phyloP scores from a whole-genome alignment of 2,888 invertebrate species.

The Drosophila cracens region DNA sequence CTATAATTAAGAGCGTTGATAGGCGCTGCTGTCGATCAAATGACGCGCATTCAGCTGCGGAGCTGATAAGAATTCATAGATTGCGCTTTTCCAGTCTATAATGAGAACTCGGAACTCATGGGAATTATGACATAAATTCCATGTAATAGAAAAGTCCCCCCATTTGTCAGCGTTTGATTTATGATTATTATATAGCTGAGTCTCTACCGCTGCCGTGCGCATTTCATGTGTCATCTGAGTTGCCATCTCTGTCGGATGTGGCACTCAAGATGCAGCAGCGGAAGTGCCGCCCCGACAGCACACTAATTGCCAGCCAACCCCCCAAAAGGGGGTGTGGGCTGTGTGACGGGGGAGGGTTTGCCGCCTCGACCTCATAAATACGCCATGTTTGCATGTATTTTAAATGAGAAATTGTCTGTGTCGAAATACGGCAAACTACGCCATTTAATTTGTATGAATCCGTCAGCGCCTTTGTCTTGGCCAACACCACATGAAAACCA shows the following conservation, averaged over 20 bases:
- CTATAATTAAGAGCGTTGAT: constrained; percentile 64
- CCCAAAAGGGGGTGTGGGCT: background rate
- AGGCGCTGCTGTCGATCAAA: constrained; percentile 27
- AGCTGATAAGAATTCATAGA: constrained; percentile 17
- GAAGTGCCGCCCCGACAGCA: constrained; percentile 56
- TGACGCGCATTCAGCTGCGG: constrained; percentile 19
- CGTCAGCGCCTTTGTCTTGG: constrained; percentile 76
- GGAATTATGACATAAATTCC: constrained; percentile 13
- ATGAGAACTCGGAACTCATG: background rate
- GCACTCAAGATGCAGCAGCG: constrained; percentile 66
- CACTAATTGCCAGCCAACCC: constrained; percentile 65
- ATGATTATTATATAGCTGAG: constrained; percentile 17
- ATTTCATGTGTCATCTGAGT: constrained; percentile 20
- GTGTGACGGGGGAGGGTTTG: constrained; percentile 1
- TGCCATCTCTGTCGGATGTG: constrained; percentile 55
- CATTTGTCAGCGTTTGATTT: constrained; percentile 58
- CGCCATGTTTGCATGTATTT: constrained; percentile 74
- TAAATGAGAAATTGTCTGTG: constrained; percentile 75
- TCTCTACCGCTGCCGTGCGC: constrained; percentile 29
- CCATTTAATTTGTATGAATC: constrained; percentile 79
- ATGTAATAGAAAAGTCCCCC: background rate
- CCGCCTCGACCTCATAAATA: constrained; percentile 66
- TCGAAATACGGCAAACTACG: constrained; percentile 49
- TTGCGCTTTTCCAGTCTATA: constrained; percentile 1
- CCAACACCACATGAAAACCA: constrained; percentile 15